These are phyloP conservation scores for Nemoura dubitans DNA, from an alignment of 2,888 invertebrate genomes.

Conservation along the genomic window DNA sequence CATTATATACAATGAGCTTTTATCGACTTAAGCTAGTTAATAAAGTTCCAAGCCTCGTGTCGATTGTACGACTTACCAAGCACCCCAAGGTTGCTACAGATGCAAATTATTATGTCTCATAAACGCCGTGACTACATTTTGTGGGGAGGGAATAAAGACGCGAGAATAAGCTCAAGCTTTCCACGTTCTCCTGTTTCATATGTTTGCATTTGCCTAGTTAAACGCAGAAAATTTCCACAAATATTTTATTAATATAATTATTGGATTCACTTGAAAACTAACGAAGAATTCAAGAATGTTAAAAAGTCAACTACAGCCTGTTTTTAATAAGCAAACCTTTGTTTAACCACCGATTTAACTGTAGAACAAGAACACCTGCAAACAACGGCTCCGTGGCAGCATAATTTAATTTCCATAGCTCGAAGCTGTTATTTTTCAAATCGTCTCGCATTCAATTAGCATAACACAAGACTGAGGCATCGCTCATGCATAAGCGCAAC, in stretches of 20 bases:
- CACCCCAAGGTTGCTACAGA: not conserved
- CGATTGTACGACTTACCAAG: not conserved
- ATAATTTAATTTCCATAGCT: conserved; percentile 8
- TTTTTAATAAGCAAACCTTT: not conserved
- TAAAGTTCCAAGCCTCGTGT: not conserved
- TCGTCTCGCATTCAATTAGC: conserved; percentile 25
- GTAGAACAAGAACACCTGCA: not conserved
- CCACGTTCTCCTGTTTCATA: no score
- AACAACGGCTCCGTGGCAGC: not conserved
- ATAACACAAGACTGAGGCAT: not conserved
- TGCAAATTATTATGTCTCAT: not conserved
- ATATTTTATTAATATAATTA: no score
- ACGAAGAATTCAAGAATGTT: no score
- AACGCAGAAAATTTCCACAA: no score
- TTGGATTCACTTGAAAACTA: no score
- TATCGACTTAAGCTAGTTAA: not conserved
- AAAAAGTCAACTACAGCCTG: no score
- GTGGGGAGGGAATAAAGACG: not conserved
- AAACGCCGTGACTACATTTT: not conserved
- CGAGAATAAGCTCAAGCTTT: no score
- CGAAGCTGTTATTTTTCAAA: not conserved
- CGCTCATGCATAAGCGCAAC: conserved; percentile 12
- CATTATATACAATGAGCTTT: not conserved
- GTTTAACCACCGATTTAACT: not conserved
- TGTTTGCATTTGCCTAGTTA: no score